Percentiles rank a stretch among this genome's conserved stretches.
phyloP scores from a whole-genome alignment of 2,113 vertebrate genomes.

The Sylvia atricapilla region DNA sequence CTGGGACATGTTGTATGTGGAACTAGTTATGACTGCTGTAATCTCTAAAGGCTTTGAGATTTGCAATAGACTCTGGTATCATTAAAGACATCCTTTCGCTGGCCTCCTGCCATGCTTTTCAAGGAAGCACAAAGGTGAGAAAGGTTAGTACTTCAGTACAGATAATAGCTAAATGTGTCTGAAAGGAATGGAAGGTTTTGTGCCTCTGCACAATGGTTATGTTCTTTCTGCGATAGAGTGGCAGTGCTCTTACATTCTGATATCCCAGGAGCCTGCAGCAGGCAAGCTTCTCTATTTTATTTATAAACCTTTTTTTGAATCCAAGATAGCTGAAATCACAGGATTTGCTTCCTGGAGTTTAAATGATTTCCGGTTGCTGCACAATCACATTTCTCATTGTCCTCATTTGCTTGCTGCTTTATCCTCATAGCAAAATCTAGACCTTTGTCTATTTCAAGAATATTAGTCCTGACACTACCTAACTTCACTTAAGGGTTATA shows the following conservation, averaged over 20 bases:
- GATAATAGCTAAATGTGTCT: constrained; percentile 32
- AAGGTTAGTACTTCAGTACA: constrained; percentile 38
- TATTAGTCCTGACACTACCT: neutral
- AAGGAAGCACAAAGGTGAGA: constrained; percentile 27
- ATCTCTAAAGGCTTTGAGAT: constrained; percentile 6
- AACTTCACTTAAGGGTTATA: neutral
- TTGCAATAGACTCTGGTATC: neutral
- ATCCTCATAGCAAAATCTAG: neutral
- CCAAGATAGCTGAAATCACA: neutral
- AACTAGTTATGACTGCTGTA: constrained; percentile 14
- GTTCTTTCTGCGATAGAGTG: neutral
- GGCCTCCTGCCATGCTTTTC: constrained; percentile 13
- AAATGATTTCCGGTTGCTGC: neutral
- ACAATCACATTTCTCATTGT: neutral
- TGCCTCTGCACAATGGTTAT: constrained; percentile 14
- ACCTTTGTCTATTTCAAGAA: neutral
- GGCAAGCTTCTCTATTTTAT: neutral
- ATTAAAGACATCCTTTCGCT: constrained; percentile 21
- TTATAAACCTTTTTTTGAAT: constrained; percentile 36
- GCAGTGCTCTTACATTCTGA: neutral
- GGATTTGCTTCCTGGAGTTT: constrained; percentile 4
- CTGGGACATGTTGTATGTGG: neutral
- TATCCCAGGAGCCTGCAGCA: neutral
- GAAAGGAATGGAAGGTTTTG: constrained; percentile 30
- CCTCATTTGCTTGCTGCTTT: neutral